phyloP scores from a whole-genome alignment of 2,113 vertebrate genomes.

The Sigmodon hispidus region DNA sequence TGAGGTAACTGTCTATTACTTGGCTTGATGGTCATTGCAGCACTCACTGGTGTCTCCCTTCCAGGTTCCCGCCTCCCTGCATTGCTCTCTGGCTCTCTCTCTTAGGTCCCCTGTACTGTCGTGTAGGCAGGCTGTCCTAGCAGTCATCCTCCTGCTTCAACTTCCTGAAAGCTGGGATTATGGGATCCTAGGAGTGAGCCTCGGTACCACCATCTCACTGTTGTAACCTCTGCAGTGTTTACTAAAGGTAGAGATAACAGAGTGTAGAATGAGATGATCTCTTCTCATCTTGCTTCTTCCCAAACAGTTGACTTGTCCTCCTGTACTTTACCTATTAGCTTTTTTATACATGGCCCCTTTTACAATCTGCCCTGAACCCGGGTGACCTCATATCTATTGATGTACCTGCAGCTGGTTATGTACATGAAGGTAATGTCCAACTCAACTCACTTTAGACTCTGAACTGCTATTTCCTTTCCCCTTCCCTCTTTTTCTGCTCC shows the following conservation, averaged over 20 bases:
- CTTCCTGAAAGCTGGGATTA: not conserved
- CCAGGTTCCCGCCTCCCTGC: not conserved
- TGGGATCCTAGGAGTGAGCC: no score
- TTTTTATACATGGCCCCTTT: not conserved
- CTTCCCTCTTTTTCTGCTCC: not conserved
- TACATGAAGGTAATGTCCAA: not conserved
- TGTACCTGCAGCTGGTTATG: not conserved
- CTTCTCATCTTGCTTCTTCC: not conserved
- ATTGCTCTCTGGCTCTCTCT: not conserved
- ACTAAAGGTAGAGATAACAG: not conserved
- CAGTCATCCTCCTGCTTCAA: not conserved
- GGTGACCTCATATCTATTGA: not conserved
- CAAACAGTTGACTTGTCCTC: not conserved
- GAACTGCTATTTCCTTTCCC: not conserved
- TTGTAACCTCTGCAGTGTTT: not conserved
- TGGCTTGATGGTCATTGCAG: not conserved
- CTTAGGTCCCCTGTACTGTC: not conserved
- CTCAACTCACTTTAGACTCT: constrained; percentile 5
- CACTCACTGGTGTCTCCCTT: not conserved
- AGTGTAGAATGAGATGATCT: not conserved
- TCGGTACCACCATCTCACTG: not conserved
- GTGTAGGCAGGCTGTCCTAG: not conserved
- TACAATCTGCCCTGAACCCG: not conserved
- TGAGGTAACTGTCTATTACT: not conserved
- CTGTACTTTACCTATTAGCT: not conserved